Evolutionary conservation across 2,797 vertebrate species (phyloP).

Genomic region (Periparus ater): DNA sequence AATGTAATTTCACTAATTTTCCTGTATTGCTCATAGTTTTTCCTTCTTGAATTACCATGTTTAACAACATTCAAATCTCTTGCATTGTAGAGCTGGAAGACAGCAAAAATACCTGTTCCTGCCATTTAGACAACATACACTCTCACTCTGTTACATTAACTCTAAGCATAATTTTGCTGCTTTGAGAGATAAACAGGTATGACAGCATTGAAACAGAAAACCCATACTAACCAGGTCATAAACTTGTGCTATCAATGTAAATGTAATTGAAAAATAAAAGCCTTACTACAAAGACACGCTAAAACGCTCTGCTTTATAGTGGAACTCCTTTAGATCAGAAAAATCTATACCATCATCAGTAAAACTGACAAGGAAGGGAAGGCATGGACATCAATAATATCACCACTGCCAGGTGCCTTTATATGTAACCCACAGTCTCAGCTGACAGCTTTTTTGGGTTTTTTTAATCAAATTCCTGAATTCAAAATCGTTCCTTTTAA

Average conservation of each 20-base stretch:
- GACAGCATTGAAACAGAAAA: slow-evolving; percentile 31
- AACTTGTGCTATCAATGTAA: neutral
- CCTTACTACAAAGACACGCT: neutral
- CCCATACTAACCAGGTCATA: neutral
- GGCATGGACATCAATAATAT: neutral
- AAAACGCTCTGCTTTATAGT: neutral
- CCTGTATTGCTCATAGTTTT: neutral
- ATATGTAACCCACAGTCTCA: neutral
- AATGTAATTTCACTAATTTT: neutral
- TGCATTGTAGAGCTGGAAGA: slow-evolving; percentile 16
- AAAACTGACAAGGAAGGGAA: neutral
- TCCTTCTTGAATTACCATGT: neutral
- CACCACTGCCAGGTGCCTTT: neutral
- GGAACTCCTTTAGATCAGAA: neutral
- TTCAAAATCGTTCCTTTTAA: neutral
- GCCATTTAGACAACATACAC: neutral
- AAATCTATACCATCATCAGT: neutral
- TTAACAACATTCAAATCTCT: slow-evolving; percentile 39
- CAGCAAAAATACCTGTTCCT: slow-evolving; percentile 31
- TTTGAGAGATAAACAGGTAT: slow-evolving; percentile 6
- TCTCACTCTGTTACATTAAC: neutral
- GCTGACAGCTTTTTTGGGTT: neutral
- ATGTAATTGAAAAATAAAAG: slow-evolving; percentile 39
- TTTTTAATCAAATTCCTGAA: neutral
- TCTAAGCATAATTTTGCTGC: neutral